Percentiles rank a stretch among this genome's conserved stretches.
These are phyloP conservation scores for Tachina fera DNA, from an alignment of 2,888 invertebrate genomes.

Conservation along the genomic window DNA sequence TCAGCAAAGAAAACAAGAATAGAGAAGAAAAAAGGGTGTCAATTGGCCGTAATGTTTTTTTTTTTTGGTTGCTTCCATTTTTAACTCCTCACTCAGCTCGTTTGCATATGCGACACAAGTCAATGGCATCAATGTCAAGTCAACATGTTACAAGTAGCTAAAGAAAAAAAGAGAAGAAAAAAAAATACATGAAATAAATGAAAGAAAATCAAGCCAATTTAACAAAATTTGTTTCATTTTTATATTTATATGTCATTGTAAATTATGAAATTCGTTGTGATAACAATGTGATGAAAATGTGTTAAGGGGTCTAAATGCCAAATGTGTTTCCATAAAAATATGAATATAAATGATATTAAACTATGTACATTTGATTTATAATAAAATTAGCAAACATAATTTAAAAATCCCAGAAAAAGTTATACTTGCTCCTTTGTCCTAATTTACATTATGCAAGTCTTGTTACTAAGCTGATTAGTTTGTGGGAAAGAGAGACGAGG, in stretches of 20 bases:
- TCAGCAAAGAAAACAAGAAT: conserved; percentile 6
- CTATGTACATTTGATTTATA: conserved; percentile 47
- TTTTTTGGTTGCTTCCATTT: background rate
- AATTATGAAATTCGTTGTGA: conserved; percentile 43
- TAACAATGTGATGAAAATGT: conserved; percentile 44
- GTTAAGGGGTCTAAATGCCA: conserved; percentile 27
- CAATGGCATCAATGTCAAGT: conserved; percentile 76
- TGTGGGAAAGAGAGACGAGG: too few relatives aligned
- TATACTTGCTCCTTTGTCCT: background rate
- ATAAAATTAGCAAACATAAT: conserved; percentile 22
- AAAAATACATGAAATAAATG: conserved; percentile 2
- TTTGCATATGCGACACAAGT: conserved; percentile 46
- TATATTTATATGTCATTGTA: conserved; percentile 13
- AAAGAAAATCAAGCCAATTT: conserved; percentile 34
- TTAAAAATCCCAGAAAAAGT: background rate
- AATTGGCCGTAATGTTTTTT: conserved; percentile 69
- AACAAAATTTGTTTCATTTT: conserved; percentile 22
- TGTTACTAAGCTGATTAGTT: too few relatives aligned
- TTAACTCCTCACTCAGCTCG: conserved; percentile 25
- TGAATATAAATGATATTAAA: conserved; percentile 57
- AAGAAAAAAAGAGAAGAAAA: background rate
- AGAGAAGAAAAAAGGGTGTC: conserved; percentile 70
- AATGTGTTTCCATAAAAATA: conserved; percentile 57
- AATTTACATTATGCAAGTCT: too few relatives aligned
- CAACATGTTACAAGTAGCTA: conserved; percentile 78